Conservation (phyloP, 2,888 invertebrate genomes). For the Neoascia interrupta region DNA sequence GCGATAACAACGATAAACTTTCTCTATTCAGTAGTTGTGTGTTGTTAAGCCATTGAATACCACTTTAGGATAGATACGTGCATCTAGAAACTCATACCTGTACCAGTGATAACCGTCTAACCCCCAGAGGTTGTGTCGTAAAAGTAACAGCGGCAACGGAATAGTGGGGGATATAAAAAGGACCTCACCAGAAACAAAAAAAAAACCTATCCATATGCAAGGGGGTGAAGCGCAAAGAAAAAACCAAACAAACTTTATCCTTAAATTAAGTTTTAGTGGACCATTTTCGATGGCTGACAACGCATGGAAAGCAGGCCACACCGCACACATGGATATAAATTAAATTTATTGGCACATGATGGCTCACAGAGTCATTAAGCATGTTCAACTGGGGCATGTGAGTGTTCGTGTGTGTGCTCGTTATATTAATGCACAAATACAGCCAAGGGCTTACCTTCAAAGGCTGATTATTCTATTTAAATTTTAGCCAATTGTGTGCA, state of each 20-base stretch:
- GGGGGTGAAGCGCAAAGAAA: no score
- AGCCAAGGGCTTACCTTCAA: neutral
- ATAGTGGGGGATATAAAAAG: conserved; percentile 6
- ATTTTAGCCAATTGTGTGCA: conserved; percentile 40
- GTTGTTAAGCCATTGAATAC: conserved; percentile 62
- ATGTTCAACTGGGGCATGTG: conserved; percentile 1
- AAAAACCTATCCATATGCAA: no score
- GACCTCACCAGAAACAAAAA: conserved; percentile 4
- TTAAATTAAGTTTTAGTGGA: conserved; percentile 57
- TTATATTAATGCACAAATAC: neutral
- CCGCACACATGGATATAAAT: conserved; percentile 41
- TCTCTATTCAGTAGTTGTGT: conserved; percentile 55
- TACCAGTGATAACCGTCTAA: conserved; percentile 41
- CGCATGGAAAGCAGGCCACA: neutral
- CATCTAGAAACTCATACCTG: conserved; percentile 52
- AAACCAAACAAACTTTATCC: conserved; percentile 55
- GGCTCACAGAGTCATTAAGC: conserved; percentile 41
- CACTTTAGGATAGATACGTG: conserved; percentile 50
- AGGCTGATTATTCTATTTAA: conserved; percentile 29
- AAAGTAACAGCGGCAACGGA: conserved; percentile 3
- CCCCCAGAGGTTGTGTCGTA: conserved; percentile 20
- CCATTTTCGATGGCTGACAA: conserved; percentile 18
- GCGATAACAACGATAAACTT: conserved; percentile 59
- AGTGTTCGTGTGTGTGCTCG: neutral
- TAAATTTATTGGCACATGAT: conserved; percentile 52